Evolutionary conservation across 2,797 vertebrate genomes (phyloP).

Genomic region (Hemibagrus guttatus): DNA sequence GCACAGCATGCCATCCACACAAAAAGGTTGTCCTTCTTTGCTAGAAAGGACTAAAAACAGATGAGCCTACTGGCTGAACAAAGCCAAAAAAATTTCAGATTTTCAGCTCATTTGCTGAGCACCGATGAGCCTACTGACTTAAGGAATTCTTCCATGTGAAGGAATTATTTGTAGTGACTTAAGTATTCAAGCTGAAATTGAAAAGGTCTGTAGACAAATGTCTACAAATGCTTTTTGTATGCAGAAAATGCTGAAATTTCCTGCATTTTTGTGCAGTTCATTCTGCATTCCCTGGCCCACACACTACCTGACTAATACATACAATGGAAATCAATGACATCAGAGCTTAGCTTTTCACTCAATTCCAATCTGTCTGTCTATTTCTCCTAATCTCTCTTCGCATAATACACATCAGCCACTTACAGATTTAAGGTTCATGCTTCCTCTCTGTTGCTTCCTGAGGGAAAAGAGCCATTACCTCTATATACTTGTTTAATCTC

Average conservation of each 20-base stretch:
- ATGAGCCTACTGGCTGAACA: not conserved
- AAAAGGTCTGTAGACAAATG: not conserved
- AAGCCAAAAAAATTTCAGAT: too few species aligned
- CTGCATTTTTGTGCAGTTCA: not conserved
- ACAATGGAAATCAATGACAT: slow-evolving; percentile 35
- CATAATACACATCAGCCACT: slow-evolving; percentile 18
- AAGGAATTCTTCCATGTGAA: not conserved
- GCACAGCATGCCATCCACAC: not conserved
- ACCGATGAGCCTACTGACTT: too few species aligned
- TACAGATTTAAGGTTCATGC: slow-evolving; percentile 15
- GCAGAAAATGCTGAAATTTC: slow-evolving; percentile 10
- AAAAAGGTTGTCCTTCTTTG: not conserved
- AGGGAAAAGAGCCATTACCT: slow-evolving; percentile 21
- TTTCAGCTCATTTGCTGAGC: too few species aligned
- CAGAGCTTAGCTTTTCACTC: slow-evolving; percentile 33
- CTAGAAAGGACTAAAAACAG: not conserved
- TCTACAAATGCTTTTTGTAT: not conserved
- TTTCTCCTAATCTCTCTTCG: not conserved
- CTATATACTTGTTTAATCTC: slow-evolving; percentile 31
- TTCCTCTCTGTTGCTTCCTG: not conserved
- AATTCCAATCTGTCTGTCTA: slow-evolving; percentile 22
- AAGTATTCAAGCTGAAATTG: not conserved
- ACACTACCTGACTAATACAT: slow-evolving; percentile 11
- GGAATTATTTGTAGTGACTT: not conserved
- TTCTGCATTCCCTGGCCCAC: slow-evolving; percentile 11